A percentile compares a stretch with the other conserved stretches of the same genome.
Evolutionary conservation across 2,888 invertebrate species (phyloP).

Genomic region (Sinopyrophorus schimmeli): DNA sequence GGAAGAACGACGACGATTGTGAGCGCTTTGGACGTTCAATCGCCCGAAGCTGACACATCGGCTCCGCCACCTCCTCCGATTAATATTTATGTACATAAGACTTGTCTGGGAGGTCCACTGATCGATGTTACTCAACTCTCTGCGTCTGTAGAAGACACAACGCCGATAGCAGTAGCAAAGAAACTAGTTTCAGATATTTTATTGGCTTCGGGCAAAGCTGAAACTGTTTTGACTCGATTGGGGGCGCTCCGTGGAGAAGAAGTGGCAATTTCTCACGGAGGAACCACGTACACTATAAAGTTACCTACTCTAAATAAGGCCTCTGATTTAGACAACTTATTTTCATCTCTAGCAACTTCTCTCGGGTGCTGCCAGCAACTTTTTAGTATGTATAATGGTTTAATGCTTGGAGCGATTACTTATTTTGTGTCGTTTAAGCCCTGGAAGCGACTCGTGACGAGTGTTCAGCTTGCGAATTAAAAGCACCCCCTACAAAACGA

Average conservation of each 20-base stretch:
- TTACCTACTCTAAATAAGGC: slow-evolving; percentile 56
- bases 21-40: slow-evolving; percentile 44
- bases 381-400: slow-evolving; percentile 58
- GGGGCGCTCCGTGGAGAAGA: slow-evolving; percentile 50
- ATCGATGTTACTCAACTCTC: slow-evolving; percentile 57
- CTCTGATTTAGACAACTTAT: slow-evolving; percentile 57
- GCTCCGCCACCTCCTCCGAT: slow-evolving; percentile 59
- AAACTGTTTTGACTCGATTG: slow-evolving; percentile 49
- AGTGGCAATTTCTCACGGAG: slow-evolving; percentile 49
- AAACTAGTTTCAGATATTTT: slow-evolving; percentile 49
- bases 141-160: slow-evolving; percentile 57
- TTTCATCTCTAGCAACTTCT: slow-evolving; percentile 58
- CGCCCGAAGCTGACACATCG: slow-evolving; percentile 54
- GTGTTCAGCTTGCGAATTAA: slow-evolving; percentile 48
- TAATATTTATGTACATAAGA: slow-evolving; percentile 58
- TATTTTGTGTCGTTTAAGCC: too few relatives aligned
- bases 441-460: slow-evolving; percentile 44
- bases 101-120: slow-evolving; percentile 59
- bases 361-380: slow-evolving; percentile 63
- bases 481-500: slow-evolving; percentile 48
- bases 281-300: slow-evolving; percentile 61
- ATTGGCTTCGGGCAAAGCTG: slow-evolving; percentile 49
- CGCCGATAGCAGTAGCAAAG: slow-evolving; percentile 52
- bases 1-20: slow-evolving; percentile 49
- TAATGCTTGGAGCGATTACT: too few relatives aligned